These are phyloP conservation scores for Urophycis tenuis DNA, from an alignment of 2,797 vertebrate species.

Conservation along the genomic window DNA sequence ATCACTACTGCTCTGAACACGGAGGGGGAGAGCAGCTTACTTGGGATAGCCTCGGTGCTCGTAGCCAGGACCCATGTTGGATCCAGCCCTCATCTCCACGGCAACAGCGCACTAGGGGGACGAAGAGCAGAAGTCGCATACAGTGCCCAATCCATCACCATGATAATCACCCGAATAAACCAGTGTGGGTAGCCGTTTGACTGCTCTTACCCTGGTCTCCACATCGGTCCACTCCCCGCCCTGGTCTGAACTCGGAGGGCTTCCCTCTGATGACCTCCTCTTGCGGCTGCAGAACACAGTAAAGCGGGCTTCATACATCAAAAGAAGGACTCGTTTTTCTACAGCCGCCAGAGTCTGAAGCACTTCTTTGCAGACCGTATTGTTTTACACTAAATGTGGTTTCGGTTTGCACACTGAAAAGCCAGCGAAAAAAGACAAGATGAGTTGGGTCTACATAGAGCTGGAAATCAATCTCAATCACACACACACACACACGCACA, in stretches of 20 bases:
- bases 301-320: neutral
- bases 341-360: too few species aligned
- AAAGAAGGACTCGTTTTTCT: neutral
- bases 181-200: neutral
- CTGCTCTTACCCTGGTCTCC: conserved; percentile 81
- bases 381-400: neutral
- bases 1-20: neutral
- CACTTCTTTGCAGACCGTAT: too few species aligned
- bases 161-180: neutral
- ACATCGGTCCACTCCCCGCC: conserved; percentile 88
- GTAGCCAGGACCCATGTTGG: conserved; percentile 80
- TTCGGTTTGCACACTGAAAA: neutral
- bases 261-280: conserved; percentile 67
- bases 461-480: too few species aligned
- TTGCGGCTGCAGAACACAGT: conserved; percentile 53
- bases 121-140: neutral
- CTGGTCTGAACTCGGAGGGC: conserved; percentile 25
- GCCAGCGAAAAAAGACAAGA: neutral
- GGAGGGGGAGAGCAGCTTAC: conserved; percentile 61
- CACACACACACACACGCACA: too few species aligned
- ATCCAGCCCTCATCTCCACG: conserved; percentile 90
- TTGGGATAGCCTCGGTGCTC: conserved; percentile 85
- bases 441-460: neutral
- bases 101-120: conserved; percentile 82
- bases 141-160: neutral